These are phyloP conservation scores for Heteromyza rotundicornis DNA, from an alignment of 2,888 invertebrate species.

Conservation along the genomic window DNA sequence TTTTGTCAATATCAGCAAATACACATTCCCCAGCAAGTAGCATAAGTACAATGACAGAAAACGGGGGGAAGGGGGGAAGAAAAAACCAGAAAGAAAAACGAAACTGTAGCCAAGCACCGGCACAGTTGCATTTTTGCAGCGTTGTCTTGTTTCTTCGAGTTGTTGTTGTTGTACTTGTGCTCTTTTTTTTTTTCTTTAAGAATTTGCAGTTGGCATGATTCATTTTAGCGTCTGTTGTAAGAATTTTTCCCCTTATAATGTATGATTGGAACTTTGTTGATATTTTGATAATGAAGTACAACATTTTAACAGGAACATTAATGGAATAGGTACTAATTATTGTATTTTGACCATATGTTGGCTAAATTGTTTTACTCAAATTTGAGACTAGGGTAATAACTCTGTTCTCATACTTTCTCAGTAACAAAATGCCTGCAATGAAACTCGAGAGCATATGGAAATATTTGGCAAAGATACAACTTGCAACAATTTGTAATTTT, in stretches of 20 bases:
- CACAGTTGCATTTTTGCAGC: background rate
- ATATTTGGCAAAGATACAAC: no score
- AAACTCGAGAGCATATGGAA: no score
- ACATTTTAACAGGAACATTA: no score
- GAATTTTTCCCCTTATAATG: no score
- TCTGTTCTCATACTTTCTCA: no score
- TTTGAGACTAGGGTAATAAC: no score
- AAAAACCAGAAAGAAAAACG: background rate
- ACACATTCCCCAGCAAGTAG: background rate
- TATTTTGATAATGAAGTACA: no score
- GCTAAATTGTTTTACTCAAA: background rate
- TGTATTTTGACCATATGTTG: no score
- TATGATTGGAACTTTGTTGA: no score
- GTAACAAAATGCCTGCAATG: no score
- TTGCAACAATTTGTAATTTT: no score
- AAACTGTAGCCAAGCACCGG: background rate
- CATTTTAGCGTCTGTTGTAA: background rate
- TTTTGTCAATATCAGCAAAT: no score
- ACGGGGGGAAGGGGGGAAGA: background rate
- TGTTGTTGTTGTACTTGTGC: background rate
- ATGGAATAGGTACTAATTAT: background rate
- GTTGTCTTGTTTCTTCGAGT: background rate
- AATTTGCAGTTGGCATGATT: conserved; percentile 1
- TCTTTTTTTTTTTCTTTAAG: background rate
- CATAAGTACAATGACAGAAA: background rate